A percentile compares a stretch with the other conserved stretches of the same genome.
Evolutionary conservation across 64 coral and sea anemone species (phyloP).

Genomic region (Dendronephthya gigantea): DNA sequence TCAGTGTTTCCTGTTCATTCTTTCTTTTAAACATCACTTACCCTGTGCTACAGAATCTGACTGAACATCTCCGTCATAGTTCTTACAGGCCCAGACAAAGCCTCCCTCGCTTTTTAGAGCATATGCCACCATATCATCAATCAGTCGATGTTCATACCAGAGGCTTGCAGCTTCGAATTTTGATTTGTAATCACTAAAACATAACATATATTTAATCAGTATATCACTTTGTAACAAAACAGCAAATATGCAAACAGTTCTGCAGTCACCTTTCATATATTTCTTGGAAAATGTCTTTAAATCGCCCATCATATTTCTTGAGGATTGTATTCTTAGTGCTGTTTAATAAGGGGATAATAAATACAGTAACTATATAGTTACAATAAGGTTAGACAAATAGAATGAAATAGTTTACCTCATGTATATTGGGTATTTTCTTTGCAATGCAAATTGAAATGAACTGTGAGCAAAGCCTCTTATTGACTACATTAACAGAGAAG

Average conservation of each 20-base stretch:
- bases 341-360: not conserved
- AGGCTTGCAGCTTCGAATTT: conserved; percentile 72
- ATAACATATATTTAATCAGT: not conserved
- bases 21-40: not conserved
- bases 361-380: too few species aligned
- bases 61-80: conserved; percentile 98
- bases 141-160: conserved; percentile 97
- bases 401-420: too few species aligned
- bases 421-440: conserved; percentile 76
- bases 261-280: conserved; percentile 80
- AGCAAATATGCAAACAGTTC: not conserved
- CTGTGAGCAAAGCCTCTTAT: conserved; percentile 88
- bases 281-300: conserved; percentile 98
- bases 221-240: not conserved
- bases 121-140: conserved; percentile 98
- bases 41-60: conserved; percentile 98
- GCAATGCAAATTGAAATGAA: conserved; percentile 82
- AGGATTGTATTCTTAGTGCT: conserved; percentile 99
- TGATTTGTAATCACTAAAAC: conserved; percentile 63
- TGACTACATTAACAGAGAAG: conserved; percentile 41
- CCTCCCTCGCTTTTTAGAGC: conserved; percentile 90
- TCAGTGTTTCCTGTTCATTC: too few species aligned
- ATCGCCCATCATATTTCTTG: conserved; percentile 96
- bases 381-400: too few species aligned
- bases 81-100: conserved; percentile 99